Evolutionary conservation across 1,140 invertebrate species (phyloP), one percentile per base, ranked within the genome.

Genomic region (Druon quercuslanigerum): DNA sequence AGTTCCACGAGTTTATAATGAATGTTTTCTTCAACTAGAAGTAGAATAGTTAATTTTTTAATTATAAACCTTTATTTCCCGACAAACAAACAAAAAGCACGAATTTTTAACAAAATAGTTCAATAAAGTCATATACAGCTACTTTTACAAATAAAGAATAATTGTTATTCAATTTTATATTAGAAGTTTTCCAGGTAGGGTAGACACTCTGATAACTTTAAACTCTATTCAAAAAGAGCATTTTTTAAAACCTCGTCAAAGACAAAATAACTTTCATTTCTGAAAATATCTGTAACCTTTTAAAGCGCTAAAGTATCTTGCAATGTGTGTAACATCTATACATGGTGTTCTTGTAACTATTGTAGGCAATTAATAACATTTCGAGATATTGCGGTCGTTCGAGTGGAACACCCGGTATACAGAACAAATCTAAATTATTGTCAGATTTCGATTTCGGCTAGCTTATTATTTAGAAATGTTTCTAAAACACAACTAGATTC

Each of bases 311-410:
- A 40, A 66, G 20, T 66, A 33, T 66, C 60, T 66, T 66, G 60
- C 60, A 66, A n/a, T n/a, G 13, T 66, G 25, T 66, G 60, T 66
- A 40, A 66, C 60, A 66, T 66, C 40, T 66, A 66, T 66, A 66
- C 25, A 40, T 16, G 60, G 25, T 66, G 57, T 66, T 66, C 20
- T 66, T 33, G 60, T 40, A 66, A 40, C 40, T 46, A 46, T 46
- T 46, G 7, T 11, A 11, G 40, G 11, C 33, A 40, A 66, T 16
- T 20, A 40, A n/a, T 46, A 40, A 66, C 20, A 66, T 25, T 60
- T 60, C 25, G 14, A 60, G 25, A 66, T 40, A 66, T 40, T 60
- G 14, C 13, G 25, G 25, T 33, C 2, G 25, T 60, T 60, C 20
- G 12, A 20, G 25, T 33, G 60, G 60, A 66, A 66, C 60, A 66